These are phyloP conservation scores for Drosophila pseudoananassae DNA, from an alignment of 1,140 invertebrate species.

Conservation along the genomic window DNA sequence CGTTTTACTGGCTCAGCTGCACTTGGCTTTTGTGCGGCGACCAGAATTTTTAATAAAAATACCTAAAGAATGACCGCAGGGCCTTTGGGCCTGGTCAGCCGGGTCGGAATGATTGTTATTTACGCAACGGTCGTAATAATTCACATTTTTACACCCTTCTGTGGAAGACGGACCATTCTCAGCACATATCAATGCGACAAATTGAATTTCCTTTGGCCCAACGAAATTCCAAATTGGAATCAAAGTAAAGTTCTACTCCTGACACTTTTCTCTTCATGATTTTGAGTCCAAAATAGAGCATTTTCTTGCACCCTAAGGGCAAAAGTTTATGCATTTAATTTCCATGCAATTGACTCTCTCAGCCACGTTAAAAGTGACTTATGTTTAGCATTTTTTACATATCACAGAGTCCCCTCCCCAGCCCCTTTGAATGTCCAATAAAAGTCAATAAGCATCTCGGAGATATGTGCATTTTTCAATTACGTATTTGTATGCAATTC, in stretches of 20 bases:
- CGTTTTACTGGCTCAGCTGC: slow-evolving; percentile 16
- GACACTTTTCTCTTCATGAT: neutral
- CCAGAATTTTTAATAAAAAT: slow-evolving; percentile 75
- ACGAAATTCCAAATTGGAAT: slow-evolving; percentile 63
- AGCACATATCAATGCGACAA: slow-evolving; percentile 27
- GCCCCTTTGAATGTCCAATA: slow-evolving; percentile 66
- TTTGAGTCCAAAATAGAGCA: slow-evolving; percentile 17
- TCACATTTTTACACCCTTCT: slow-evolving; percentile 56
- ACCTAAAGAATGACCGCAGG: slow-evolving; percentile 27
- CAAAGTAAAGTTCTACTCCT: slow-evolving; percentile 9
- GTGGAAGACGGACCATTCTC: neutral
- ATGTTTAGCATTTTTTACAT: slow-evolving; percentile 42
- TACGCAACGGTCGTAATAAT: slow-evolving; percentile 82
- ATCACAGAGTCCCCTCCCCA: neutral
- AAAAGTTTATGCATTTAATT: slow-evolving; percentile 41
- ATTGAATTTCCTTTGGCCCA: slow-evolving; percentile 60
- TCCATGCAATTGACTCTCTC: slow-evolving; percentile 47
- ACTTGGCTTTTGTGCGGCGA: slow-evolving; percentile 22
- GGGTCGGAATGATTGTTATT: slow-evolving; percentile 79
- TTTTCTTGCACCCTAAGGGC: slow-evolving; percentile 5
- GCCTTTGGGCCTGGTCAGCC: slow-evolving; percentile 20
- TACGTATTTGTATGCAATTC: slow-evolving; percentile 70
- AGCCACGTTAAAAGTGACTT: slow-evolving; percentile 27
- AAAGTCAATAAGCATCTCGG: slow-evolving; percentile 75
- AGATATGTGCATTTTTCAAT: slow-evolving; percentile 80